phyloP scores from a whole-genome alignment of 2,888 invertebrate species.

The Copidosoma aretas region DNA sequence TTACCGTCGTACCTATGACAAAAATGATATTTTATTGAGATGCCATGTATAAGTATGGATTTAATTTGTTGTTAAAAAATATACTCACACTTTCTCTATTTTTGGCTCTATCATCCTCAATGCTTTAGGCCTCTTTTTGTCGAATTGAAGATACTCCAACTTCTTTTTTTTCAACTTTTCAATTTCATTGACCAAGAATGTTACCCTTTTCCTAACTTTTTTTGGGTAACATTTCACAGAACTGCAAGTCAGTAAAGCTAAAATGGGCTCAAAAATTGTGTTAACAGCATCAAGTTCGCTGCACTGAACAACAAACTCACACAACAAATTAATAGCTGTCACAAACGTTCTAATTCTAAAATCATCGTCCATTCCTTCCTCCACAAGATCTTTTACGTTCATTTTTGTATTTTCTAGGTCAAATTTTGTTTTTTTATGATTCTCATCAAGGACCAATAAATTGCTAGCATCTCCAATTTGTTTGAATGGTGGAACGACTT shows the following conservation, averaged over 20 bases:
- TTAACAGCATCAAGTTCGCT: slow-evolving; percentile 53
- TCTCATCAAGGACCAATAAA: slow-evolving; percentile 68
- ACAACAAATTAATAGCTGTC: slow-evolving; percentile 66
- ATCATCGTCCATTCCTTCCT: slow-evolving; percentile 65
- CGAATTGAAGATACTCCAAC: slow-evolving; percentile 67
- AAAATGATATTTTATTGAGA: slow-evolving; percentile 4
- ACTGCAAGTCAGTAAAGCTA: slow-evolving; percentile 67
- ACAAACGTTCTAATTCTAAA: slow-evolving; percentile 72
- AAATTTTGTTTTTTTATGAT: slow-evolving; percentile 60
- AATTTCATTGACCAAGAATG: slow-evolving; percentile 63
- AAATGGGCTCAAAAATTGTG: slow-evolving; percentile 62
- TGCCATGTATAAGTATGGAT: slow-evolving; percentile 26
- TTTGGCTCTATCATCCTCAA: slow-evolving; percentile 86
- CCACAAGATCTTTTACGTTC: slow-evolving; percentile 67
- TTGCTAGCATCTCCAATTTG: slow-evolving; percentile 65
- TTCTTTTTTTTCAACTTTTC: slow-evolving; percentile 66
- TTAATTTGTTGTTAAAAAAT: slow-evolving; percentile 1
- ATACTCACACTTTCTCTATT: slow-evolving; percentile 81
- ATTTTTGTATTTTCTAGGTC: slow-evolving; percentile 59
- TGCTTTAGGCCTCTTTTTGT: slow-evolving; percentile 79
- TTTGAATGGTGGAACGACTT: slow-evolving; percentile 75
- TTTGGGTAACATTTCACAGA: slow-evolving; percentile 71
- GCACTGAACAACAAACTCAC: slow-evolving; percentile 63
- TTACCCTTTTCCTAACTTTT: slow-evolving; percentile 64
- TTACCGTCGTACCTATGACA: slow-evolving; percentile 73